These are phyloP conservation scores for Eupelmus urozonus DNA, from an alignment of 2,888 invertebrate genomes.

Conservation along the genomic window DNA sequence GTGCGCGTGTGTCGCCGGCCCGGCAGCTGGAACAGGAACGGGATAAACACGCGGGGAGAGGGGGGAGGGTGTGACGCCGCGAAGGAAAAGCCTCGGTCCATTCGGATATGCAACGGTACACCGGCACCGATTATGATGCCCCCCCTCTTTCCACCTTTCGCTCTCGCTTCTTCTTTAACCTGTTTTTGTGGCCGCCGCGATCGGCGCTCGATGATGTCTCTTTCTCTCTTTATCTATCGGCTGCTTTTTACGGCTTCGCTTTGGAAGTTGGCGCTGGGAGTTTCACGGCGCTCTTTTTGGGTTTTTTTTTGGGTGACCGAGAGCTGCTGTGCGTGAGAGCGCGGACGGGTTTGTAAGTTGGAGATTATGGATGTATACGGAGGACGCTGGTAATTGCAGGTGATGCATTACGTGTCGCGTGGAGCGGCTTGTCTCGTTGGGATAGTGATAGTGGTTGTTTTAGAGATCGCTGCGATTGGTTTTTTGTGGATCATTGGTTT, in stretches of 20 bases:
- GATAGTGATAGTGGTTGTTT: too few relatives aligned
- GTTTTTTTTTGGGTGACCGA: background rate
- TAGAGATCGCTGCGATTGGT: too few relatives aligned
- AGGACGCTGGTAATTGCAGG: too few relatives aligned
- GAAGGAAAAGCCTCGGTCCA: conserved; percentile 72
- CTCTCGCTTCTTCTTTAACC: conserved; percentile 29
- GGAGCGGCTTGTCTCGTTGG: too few relatives aligned
- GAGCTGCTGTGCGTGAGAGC: background rate
- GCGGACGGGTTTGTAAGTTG: too few relatives aligned
- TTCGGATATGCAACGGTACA: conserved; percentile 79
- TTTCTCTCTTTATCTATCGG: conserved; percentile 24
- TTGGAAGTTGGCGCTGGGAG: background rate
- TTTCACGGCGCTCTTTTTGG: conserved; percentile 44
- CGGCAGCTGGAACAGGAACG: background rate
- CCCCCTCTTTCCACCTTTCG: conserved; percentile 3
- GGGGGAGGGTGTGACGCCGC: background rate
- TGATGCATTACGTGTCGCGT: too few relatives aligned
- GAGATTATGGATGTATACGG: too few relatives aligned
- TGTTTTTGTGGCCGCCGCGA: conserved; percentile 23
- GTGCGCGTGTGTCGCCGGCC: background rate
- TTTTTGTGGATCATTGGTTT: too few relatives aligned
- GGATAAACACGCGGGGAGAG: background rate
- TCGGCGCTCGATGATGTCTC: conserved; percentile 17
- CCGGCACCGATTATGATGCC: conserved; percentile 77
- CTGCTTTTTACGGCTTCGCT: background rate